These are phyloP conservation scores for Orthonevra nobilis DNA, from an alignment of 2,888 invertebrate genomes.

Conservation along the genomic window DNA sequence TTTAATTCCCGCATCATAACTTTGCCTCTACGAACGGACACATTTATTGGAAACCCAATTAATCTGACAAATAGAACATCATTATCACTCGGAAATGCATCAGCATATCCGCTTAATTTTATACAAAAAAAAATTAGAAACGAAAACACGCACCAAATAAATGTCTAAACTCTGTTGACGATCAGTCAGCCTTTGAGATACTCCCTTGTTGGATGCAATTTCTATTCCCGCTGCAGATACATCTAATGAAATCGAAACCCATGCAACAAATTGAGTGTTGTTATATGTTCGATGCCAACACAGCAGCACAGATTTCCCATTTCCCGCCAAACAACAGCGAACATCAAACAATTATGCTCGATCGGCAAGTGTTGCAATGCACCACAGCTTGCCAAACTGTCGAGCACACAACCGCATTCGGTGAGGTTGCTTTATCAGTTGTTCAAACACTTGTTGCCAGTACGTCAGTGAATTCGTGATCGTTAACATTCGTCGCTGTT, in stretches of 20 bases:
- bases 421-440: constrained; percentile 62
- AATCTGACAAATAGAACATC: neutral
- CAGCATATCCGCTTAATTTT: constrained; percentile 14
- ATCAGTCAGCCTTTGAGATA: too few species aligned
- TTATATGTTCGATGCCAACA: too few species aligned
- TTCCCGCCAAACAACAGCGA: neutral
- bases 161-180: too few species aligned
- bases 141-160: neutral
- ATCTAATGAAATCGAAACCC: too few species aligned
- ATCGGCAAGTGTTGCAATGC: neutral
- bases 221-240: too few species aligned
- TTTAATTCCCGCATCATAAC: constrained; percentile 17
- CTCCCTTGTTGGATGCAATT: neutral
- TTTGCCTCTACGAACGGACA: neutral
- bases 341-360: neutral
- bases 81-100: constrained; percentile 24
- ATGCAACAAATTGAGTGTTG: too few species aligned
- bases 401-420: constrained; percentile 24
- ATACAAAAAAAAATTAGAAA: neutral
- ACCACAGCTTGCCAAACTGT: constrained; percentile 41
- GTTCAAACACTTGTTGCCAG: constrained; percentile 68
- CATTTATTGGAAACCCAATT: neutral
- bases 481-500: constrained; percentile 36
- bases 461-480: constrained; percentile 56
- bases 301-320: too few species aligned